These are phyloP conservation scores for Eueremaeus valkanovi DNA, from an alignment of 2,888 invertebrate genomes.

Conservation along the genomic window DNA sequence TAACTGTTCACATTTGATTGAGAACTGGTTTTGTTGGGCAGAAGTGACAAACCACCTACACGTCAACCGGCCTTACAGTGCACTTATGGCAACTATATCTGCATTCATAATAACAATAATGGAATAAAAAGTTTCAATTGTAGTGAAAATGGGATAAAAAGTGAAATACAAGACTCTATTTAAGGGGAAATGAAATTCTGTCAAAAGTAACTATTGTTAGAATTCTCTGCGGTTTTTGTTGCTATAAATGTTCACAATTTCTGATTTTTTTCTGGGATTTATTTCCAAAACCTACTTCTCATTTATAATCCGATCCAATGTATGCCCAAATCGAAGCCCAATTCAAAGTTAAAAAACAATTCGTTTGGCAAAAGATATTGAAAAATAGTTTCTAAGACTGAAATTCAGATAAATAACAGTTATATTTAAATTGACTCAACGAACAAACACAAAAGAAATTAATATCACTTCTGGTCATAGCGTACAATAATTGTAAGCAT, in stretches of 20 bases:
- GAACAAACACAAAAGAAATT: no score
- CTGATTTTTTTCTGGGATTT: not conserved
- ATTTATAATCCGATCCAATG: not conserved
- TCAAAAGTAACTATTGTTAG: not conserved
- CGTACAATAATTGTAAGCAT: no score
- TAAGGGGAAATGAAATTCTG: constrained; percentile 1
- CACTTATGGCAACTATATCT: constrained; percentile 1
- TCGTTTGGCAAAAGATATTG: no score
- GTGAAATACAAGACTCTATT: constrained; percentile 18
- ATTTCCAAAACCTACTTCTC: not conserved
- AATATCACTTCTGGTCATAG: no score
- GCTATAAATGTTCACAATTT: not conserved
- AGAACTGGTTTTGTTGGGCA: constrained; percentile 24
- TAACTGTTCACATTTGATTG: constrained; percentile 28
- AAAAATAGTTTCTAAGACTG: no score
- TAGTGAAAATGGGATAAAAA: constrained; percentile 2
- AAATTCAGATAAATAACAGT: no score
- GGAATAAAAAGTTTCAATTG: constrained; percentile 15
- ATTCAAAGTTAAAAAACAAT: no score
- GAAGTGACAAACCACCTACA: constrained; percentile 29
- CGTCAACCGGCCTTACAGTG: not conserved
- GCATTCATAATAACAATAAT: not conserved
- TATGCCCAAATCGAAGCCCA: no score
- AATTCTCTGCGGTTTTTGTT: not conserved
- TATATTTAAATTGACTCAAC: no score